Conservation (phyloP, 2,113 vertebrate genomes). For the Lycaon pictus region DNA sequence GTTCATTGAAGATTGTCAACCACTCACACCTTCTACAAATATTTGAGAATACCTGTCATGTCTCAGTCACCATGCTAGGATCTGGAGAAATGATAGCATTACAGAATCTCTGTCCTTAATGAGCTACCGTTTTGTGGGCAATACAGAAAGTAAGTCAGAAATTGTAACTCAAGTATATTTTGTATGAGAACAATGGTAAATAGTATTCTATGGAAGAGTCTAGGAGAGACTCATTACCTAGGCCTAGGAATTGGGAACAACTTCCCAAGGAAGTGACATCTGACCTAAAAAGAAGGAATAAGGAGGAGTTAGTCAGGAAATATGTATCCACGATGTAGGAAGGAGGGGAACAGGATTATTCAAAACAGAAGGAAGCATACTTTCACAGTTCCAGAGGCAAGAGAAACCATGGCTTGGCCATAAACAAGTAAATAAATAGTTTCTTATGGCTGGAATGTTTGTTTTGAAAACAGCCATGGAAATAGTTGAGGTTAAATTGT, state of each 20-base stretch:
- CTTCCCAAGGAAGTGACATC: not conserved
- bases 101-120: not conserved
- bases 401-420: not conserved
- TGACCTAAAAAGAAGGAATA: not conserved
- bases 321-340: not conserved
- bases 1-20: not conserved
- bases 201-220: not conserved
- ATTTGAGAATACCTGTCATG: not conserved
- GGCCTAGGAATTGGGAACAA: not conserved
- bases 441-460: not conserved
- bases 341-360: not conserved
- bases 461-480: not conserved
- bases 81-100: not conserved
- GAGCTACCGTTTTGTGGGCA: not conserved
- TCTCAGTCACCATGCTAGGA: not conserved
- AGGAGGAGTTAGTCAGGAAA: not conserved
- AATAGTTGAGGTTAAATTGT: not conserved
- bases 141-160: not conserved
- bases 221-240: not conserved
- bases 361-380: not conserved
- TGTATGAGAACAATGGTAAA: not conserved
- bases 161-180: not conserved
- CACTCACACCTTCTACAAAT: not conserved
- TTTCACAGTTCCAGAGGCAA: not conserved
- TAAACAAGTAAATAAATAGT: not conserved